Evolutionary conservation across 2,113 vertebrate species (phyloP).

Genomic region (Perca fluviatilis): DNA sequence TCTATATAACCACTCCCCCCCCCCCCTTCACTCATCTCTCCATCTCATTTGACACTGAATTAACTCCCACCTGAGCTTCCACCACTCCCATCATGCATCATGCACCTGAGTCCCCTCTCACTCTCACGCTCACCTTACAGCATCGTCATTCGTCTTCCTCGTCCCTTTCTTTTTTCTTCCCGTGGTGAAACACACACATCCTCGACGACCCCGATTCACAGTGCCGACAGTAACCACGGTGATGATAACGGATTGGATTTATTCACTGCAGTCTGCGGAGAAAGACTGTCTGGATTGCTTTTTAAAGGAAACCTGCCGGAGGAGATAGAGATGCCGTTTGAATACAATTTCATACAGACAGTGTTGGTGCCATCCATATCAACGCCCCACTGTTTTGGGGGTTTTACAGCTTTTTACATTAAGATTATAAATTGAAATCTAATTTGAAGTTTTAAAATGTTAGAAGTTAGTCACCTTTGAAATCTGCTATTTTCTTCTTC

Average conservation of each 20-base stretch:
- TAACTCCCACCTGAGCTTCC: slow-evolving; percentile 82
- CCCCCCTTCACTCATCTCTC: slow-evolving; percentile 46
- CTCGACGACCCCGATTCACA: not conserved
- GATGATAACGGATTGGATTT: slow-evolving; percentile 42
- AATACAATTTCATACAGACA: not conserved
- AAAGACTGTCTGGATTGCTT: slow-evolving; percentile 25
- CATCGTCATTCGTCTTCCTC: slow-evolving; percentile 41
- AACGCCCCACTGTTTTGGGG: no score
- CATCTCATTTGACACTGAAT: slow-evolving; percentile 83
- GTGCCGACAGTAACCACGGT: not conserved
- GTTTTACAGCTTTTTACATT: no score
- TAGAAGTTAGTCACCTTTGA: not conserved
- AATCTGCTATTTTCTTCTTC: not conserved
- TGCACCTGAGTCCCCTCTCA: slow-evolving; percentile 68
- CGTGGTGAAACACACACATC: not conserved
- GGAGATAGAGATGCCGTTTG: not conserved
- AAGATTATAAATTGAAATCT: not conserved
- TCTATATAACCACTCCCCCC: slow-evolving; percentile 21
- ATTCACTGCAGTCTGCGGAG: slow-evolving; percentile 11
- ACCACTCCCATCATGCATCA: slow-evolving; percentile 80
- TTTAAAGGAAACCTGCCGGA: slow-evolving; percentile 11
- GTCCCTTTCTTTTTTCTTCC: slow-evolving; percentile 11
- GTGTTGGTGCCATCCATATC: not conserved
- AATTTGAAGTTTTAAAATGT: not conserved
- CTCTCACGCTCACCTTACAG: slow-evolving; percentile 40